phyloP scores from a whole-genome alignment of 2,797 vertebrate species.

The Mionectes olivaceus region DNA sequence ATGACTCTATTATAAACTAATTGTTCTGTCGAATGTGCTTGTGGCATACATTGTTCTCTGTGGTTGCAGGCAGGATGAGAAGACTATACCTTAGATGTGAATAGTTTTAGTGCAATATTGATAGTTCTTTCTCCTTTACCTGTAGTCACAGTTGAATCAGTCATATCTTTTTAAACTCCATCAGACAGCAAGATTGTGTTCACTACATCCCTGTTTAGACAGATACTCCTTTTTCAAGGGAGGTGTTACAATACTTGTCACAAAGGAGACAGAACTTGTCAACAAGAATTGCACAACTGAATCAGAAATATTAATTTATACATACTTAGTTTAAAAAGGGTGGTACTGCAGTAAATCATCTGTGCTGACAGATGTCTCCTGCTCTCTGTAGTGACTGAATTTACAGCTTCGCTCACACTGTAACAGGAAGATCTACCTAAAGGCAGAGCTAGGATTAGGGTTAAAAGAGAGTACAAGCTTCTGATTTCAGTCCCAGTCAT shows the following conservation, averaged over 20 bases:
- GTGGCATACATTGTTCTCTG: neutral
- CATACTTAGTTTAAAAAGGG: neutral
- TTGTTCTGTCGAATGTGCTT: too few species aligned
- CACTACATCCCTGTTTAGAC: neutral
- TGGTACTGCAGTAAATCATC: neutral
- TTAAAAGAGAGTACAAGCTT: neutral
- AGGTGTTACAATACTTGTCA: neutral
- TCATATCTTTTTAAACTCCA: neutral
- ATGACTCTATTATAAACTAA: neutral
- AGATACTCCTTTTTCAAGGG: neutral
- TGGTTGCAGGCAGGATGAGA: neutral
- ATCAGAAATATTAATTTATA: slow-evolving; percentile 1
- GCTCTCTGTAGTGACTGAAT: neutral
- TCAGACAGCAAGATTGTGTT: neutral
- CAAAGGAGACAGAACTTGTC: neutral
- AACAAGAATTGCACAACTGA: neutral
- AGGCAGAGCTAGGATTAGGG: neutral
- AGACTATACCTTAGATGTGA: neutral
- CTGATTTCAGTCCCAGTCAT: neutral
- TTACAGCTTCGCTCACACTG: neutral
- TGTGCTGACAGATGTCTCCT: neutral
- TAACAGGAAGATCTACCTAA: neutral
- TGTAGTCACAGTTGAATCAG: neutral
- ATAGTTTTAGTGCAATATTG: neutral
- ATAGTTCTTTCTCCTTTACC: neutral